Evolutionary conservation across 2,888 invertebrate species (phyloP).

Genomic region (Chouioia cunea): DNA sequence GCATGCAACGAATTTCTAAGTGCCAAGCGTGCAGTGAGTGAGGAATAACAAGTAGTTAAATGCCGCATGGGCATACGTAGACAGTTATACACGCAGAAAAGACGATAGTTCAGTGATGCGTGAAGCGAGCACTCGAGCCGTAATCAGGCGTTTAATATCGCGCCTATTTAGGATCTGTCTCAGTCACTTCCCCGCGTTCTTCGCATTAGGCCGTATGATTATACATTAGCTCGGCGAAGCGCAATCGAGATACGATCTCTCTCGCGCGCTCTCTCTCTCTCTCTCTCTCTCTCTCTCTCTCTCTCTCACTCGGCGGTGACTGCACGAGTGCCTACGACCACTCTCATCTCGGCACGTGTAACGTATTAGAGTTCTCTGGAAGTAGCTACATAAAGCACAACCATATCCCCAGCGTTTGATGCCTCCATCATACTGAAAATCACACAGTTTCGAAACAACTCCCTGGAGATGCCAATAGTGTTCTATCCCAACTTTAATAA

Average conservation of each 20-base stretch:
- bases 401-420: too few species aligned
- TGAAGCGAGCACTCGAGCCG: slow-evolving; percentile 9
- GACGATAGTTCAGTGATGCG: slow-evolving; percentile 26
- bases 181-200: slow-evolving; percentile 20
- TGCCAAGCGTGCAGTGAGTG: neutral
- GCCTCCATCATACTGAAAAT: too few species aligned
- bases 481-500: too few species aligned
- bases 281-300: slow-evolving; percentile 40
- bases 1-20: slow-evolving; percentile 9
- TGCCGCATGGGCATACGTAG: neutral
- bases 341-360: too few species aligned
- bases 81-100: neutral
- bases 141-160: slow-evolving; percentile 60
- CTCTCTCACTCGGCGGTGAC: slow-evolving; percentile 29
- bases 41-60: neutral
- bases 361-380: too few species aligned
- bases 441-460: too few species aligned
- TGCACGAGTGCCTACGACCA: too few species aligned
- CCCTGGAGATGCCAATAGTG: too few species aligned
- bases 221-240: slow-evolving; percentile 57
- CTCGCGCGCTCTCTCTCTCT: slow-evolving; percentile 17
- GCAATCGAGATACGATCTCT: slow-evolving; percentile 54
- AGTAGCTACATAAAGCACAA: too few species aligned
- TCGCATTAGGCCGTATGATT: slow-evolving; percentile 57
- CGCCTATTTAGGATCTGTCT: slow-evolving; percentile 6